Base-by-base conservation (phyloP, 2,888 invertebrate genomes). In the Phorcus lineatus region DNA sequence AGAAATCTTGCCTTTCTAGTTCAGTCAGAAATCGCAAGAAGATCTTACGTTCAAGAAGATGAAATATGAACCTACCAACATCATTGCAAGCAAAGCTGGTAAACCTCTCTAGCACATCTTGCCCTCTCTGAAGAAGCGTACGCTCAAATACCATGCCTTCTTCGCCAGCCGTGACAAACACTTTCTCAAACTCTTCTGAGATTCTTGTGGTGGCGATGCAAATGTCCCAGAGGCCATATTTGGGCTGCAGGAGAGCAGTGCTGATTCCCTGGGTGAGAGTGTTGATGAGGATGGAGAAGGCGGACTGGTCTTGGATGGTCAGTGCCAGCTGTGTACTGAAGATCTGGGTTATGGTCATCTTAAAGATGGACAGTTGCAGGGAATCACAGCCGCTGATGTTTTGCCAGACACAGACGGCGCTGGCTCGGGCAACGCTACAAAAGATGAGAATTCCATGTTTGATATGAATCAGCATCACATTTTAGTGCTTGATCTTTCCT, bases 371-470 rank as follows among this genome's bases (percentile, higher is more conserved):
- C 31, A 9, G 55, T 36, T 76, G 76, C 13, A 55, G 7, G 11
- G 76, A 1, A 16, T 28, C 55, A 36, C 76, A 76, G 36, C 55
- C 76, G 2, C 13, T 28, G 55, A 76, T 19, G 28, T 76, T 53
- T 2, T 28, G 6, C 76, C 76, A 76, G 16, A 76, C 13, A 24
- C 76, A 76, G 9, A 4, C 13, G 17, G 76, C 57, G 2, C 55
- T 55, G 55, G 54, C 70, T 19, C 70, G 76, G 28, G 76, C 76
- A 28, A 36, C 19, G 9, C 76, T 76, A 9, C 31, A 55, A 76
- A 6, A 22, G n/a, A 54, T 47, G 1, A 13, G 47, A 9, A 9
- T 47, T 47, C 6, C 1, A 11, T 6, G 7, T 6, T 36, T 36
- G 36, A n/a, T n/a, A n/a, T n/a, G n/a, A n/a, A n/a, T n/a, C n/a